These are phyloP conservation scores for Kryphioiulus occultus DNA, from an alignment of 2,888 invertebrate genomes.

Conservation along the genomic window DNA sequence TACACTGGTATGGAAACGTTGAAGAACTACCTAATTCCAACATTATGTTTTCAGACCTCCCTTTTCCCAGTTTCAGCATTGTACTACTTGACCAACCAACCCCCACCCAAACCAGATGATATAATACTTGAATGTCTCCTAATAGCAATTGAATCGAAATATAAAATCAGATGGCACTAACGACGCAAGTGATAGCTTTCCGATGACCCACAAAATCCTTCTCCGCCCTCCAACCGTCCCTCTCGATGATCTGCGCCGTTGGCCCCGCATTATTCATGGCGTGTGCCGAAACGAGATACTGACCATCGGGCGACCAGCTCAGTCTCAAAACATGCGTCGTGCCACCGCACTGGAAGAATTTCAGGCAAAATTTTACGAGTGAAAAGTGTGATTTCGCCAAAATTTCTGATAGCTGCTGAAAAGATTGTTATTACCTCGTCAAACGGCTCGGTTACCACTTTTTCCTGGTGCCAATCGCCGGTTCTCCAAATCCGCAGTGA, in stretches of 20 bases:
- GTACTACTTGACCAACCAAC: too few relatives aligned
- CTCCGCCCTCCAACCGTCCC: slow-evolving; percentile 92
- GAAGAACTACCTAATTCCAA: too few relatives aligned
- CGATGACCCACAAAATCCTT: slow-evolving; percentile 98
- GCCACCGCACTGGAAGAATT: slow-evolving; percentile 67
- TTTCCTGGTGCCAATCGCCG: slow-evolving; percentile 90
- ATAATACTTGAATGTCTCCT: too few relatives aligned
- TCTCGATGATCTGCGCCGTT: slow-evolving; percentile 89
- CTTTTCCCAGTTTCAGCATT: too few relatives aligned
- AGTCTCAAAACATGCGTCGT: slow-evolving; percentile 92
- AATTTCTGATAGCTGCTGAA: background rate
- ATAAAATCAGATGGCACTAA: slow-evolving; percentile 59
- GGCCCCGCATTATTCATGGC: slow-evolving; percentile 99
- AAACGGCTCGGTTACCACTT: slow-evolving; percentile 89
- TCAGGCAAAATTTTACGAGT: background rate
- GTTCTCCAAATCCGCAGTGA: slow-evolving; percentile 95
- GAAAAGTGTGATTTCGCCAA: background rate
- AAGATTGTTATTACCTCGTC: slow-evolving; percentile 69
- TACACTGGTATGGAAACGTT: too few relatives aligned
- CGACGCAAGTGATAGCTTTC: slow-evolving; percentile 95
- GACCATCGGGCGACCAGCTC: slow-evolving; percentile 97
- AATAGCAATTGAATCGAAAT: slow-evolving; percentile 46
- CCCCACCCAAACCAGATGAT: too few relatives aligned
- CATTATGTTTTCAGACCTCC: too few relatives aligned
- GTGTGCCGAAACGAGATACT: slow-evolving; percentile 95